Base-by-base conservation (phyloP, 2,797 vertebrate genomes). In the Hydrophis major region DNA sequence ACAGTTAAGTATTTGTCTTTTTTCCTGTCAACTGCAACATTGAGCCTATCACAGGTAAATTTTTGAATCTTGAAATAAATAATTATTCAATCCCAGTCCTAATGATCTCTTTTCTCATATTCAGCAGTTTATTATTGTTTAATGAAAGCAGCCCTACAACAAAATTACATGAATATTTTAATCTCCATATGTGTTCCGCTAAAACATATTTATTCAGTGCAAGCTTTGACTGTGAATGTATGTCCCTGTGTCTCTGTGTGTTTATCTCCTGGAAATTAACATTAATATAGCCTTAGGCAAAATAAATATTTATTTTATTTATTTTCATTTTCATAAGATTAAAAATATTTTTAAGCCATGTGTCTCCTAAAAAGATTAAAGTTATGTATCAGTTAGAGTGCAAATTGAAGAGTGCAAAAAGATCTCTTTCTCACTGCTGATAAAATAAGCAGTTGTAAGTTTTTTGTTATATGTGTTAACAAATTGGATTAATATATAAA, bases 391-490 rank as follows among this genome's bases (percentile, higher is more conserved):
- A 93, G 11, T 86, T 90, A 4, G 87, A 74, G 18, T 86, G 86
- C 66, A 94, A 95, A 95, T 47, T 90, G 92, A 88, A 94, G 92
- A 93, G 93, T 94, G 89, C 94, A 95, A 90, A 59, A 94, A 92
- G 61, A 92, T 74, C 91, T 63, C 57, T 86, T 90, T 94, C 1
- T 0, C 37, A 11, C 91, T 89, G 92, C 89, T 95, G 92, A 93
- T 63, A 53, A 14, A 87, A 92, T 89, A 94, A 96, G 95, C 94
- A 92, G 53, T 86, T 3, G 88, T 66, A 96, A 86, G 89, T 90
- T 94, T 96, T 96, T 93, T 86, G 86, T 95, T 90, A 47, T 93
- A 96, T 95, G 95, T 95, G 90, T 94, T 97, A 94, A 94, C 95
- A 96, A 94, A 92, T 96, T 87, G 90, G 90, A 96, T 96, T 95